Conservation (phyloP, 1,140 invertebrate species). For the Battus philenor region DNA sequence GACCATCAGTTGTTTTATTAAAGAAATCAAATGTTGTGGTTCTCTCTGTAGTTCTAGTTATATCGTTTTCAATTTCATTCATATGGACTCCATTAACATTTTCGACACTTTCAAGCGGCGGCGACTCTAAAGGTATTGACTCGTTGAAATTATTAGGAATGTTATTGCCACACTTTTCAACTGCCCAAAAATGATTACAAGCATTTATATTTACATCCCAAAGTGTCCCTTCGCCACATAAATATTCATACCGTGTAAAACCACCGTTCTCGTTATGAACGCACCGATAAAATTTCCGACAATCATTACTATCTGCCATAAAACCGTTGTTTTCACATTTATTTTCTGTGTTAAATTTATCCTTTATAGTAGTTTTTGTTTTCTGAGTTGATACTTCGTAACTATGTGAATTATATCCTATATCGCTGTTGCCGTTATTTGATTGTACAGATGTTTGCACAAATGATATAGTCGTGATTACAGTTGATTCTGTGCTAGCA, state of each 20-base stretch:
- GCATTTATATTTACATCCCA: constrained; percentile 78
- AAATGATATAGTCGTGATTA: constrained; percentile 6
- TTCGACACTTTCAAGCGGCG: not conserved
- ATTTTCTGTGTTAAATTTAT: constrained; percentile 19
- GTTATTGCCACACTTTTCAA: constrained; percentile 48
- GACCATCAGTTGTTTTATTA: constrained; percentile 14
- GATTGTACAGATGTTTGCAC: constrained; percentile 4
- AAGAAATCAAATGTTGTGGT: constrained; percentile 14
- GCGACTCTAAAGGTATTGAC: constrained; percentile 7
- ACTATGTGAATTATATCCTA: constrained; percentile 60
- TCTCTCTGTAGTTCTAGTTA: constrained; percentile 17
- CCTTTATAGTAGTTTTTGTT: constrained; percentile 12
- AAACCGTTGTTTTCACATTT: constrained; percentile 73
- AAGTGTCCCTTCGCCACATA: constrained; percentile 79
- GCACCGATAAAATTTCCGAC: constrained; percentile 82
- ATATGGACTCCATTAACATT: not conserved
- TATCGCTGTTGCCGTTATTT: constrained; percentile 37
- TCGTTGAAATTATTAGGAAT: constrained; percentile 6
- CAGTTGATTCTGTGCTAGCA: constrained; percentile 5
- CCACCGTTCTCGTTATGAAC: constrained; percentile 77
- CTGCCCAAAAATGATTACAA: constrained; percentile 78
- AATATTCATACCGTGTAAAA: constrained; percentile 78
- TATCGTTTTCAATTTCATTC: not conserved
- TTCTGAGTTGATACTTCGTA: constrained; percentile 16
- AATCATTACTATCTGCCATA: constrained; percentile 76